Conservation (phyloP, 2,797 vertebrate species). For the Botia almorhae region DNA sequence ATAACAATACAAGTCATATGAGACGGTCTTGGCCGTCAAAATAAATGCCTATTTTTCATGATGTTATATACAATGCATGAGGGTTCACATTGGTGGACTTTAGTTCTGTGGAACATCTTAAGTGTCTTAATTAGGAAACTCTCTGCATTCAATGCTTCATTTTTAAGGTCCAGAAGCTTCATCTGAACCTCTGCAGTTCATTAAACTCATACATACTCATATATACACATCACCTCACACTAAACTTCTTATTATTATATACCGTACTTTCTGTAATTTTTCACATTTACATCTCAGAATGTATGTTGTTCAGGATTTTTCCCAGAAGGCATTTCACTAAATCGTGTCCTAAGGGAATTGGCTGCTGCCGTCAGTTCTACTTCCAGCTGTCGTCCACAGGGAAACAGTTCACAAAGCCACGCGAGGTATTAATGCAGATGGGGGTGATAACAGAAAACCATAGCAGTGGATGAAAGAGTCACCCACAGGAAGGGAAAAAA, state of each 20-base stretch:
- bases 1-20: too few species aligned
- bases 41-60: too few species aligned
- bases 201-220: slow-evolving; percentile 6
- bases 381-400: too few species aligned
- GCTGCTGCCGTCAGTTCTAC: too few species aligned
- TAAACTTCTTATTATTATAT: neutral
- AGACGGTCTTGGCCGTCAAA: too few species aligned
- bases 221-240: neutral
- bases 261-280: neutral
- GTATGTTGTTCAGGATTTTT: neutral
- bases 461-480: too few species aligned
- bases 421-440: too few species aligned
- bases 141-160: neutral
- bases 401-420: too few species aligned
- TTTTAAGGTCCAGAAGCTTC: slow-evolving; percentile 10
- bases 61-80: neutral
- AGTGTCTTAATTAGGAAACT: slow-evolving; percentile 5
- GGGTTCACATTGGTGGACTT: slow-evolving; percentile 7
- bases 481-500: too few species aligned
- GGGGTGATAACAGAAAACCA: too few species aligned
- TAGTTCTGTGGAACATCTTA: neutral
- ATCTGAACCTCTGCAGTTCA: neutral
- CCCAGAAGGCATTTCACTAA: neutral
- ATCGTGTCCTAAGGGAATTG: neutral
- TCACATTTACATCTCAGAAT: neutral